phyloP scores from a whole-genome alignment of 2,888 invertebrate species.

The Diarsia rubi region DNA sequence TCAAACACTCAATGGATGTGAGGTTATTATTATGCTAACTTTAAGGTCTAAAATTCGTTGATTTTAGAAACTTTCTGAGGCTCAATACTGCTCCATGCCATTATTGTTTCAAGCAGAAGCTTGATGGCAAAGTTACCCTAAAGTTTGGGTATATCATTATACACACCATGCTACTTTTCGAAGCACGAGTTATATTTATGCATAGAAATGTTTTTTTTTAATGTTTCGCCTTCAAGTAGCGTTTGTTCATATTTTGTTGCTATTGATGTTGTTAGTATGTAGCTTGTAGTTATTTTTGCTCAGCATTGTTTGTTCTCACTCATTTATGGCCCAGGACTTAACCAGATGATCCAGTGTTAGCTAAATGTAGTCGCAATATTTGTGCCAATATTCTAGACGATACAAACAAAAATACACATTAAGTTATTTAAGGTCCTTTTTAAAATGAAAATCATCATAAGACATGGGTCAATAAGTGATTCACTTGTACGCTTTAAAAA shows the following conservation, averaged over 20 bases:
- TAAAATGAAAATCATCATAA: conserved; percentile 22
- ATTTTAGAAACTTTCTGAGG: conserved; percentile 51
- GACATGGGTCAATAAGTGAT: conserved; percentile 46
- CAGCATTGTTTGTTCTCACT: conserved; percentile 65
- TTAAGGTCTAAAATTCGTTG: conserved; percentile 44
- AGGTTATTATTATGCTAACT: conserved; percentile 34
- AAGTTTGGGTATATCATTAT: conserved; percentile 33
- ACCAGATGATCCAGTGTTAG: conserved; percentile 11
- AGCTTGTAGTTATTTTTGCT: conserved; percentile 69
- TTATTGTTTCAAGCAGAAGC: conserved; percentile 20
- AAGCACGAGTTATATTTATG: conserved; percentile 60
- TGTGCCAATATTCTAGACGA: conserved; percentile 28
- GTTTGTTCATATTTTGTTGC: conserved; percentile 62
- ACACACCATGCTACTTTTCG: conserved; percentile 43
- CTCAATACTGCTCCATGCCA: conserved; percentile 47
- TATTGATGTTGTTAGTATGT: conserved; percentile 69
- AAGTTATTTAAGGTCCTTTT: conserved; percentile 7
- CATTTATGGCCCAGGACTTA: conserved; percentile 46
- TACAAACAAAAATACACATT: conserved; percentile 3
- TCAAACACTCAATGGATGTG: conserved; percentile 17
- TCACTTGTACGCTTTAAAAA: conserved; percentile 53
- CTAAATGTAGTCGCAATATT: conserved; percentile 1
- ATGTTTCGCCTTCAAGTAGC: conserved; percentile 55
- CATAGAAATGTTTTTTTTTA: conserved; percentile 47
- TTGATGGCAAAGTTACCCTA: conserved; percentile 33